Percentiles rank a stretch among this genome's conserved stretches.
Conservation (phyloP, 35 echinoderm and acorn worm genomes). For the Heliocidaris erythrogramma region DNA sequence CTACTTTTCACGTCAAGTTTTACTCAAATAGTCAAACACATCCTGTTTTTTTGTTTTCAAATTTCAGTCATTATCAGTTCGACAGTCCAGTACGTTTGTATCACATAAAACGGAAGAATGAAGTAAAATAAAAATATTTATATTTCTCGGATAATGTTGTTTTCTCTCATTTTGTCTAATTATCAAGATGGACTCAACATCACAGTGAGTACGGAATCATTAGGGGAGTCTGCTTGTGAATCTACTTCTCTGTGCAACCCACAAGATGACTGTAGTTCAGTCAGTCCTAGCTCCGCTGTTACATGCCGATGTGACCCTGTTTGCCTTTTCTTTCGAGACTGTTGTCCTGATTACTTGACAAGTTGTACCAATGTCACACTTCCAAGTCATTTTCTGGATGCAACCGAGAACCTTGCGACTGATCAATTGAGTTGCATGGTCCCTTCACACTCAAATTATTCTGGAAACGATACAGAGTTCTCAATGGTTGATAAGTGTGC, state of each 20-base stretch:
- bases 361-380: not conserved
- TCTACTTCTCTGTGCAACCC: not conserved
- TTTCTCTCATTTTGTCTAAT: no score
- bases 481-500: not conserved
- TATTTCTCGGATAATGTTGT: no score
- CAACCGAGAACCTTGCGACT: not conserved
- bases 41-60: no score
- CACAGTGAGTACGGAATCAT: not conserved
- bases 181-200: not conserved
- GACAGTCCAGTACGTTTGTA: no score
- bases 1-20: no score
- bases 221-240: not conserved
- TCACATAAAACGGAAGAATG: no score
- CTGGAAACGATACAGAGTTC: not conserved
- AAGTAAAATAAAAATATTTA: no score
- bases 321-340: not conserved
- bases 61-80: no score
- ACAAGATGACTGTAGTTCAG: not conserved
- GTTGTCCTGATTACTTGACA: slow-evolving; percentile 5
- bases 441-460: not conserved
- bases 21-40: no score
- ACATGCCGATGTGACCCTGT: not conserved
- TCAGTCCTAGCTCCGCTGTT: not conserved
- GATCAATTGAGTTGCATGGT: not conserved
- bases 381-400: not conserved